Conservation (phyloP, 2,113 vertebrate genomes). For the Rhizomys pruinosus region DNA sequence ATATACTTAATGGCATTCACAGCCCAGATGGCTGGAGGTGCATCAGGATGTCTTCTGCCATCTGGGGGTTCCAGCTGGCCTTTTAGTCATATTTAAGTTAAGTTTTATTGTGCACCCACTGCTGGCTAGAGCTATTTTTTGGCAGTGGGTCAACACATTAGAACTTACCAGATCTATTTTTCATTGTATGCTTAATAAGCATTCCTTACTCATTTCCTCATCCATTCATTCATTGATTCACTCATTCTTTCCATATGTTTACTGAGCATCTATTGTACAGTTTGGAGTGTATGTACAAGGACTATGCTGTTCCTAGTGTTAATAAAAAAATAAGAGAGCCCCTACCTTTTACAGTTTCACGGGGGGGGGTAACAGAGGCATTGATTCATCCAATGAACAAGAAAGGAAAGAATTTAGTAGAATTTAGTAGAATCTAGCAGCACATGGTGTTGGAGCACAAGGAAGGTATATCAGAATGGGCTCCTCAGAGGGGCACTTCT, state of each 20-base stretch:
- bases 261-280: background rate
- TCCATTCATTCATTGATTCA: background rate
- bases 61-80: background rate
- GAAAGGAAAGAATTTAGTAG: background rate
- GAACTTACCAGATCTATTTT: background rate
- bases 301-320: background rate
- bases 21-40: background rate
- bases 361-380: background rate
- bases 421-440: background rate
- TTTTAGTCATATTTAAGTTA: constrained; percentile 5
- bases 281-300: background rate
- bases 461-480: background rate
- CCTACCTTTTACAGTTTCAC: background rate
- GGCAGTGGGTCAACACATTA: background rate
- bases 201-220: background rate
- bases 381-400: background rate
- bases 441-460: background rate
- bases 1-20: background rate
- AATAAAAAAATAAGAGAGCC: background rate
- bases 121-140: background rate
- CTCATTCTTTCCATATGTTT: background rate
- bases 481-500: background rate
- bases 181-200: background rate
- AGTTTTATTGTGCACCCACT: background rate
- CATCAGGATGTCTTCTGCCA: constrained; percentile 1